A percentile compares a stretch with the other conserved stretches of the same genome.
These are phyloP conservation scores for Peromyscus attwateri DNA, from an alignment of 2,797 vertebrate species.

Conservation along the genomic window DNA sequence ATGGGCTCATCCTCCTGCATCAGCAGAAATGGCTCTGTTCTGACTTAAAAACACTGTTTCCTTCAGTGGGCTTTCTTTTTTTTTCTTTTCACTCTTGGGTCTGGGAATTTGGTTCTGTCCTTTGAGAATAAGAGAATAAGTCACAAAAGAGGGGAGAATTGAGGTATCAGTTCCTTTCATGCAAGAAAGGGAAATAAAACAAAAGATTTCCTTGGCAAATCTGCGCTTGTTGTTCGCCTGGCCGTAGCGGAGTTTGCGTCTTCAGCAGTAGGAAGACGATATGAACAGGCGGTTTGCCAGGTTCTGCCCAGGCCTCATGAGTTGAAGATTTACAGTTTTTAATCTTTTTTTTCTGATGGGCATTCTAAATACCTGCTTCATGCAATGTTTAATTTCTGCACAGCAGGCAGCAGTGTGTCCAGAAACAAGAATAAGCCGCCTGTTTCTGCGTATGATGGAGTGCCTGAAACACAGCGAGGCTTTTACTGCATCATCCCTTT, in stretches of 20 bases:
- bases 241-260: constrained; percentile 56
- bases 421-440: constrained; percentile 75
- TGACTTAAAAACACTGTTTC: neutral
- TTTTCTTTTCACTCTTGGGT: neutral
- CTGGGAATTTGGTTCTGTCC: constrained; percentile 24
- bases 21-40: neutral
- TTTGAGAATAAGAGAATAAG: constrained; percentile 61
- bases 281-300: constrained; percentile 77
- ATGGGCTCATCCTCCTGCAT: accelerated
- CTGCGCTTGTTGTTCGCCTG: constrained; percentile 10
- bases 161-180: constrained; percentile 41
- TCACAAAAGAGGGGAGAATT: constrained; percentile 18
- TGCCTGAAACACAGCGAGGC: constrained; percentile 48
- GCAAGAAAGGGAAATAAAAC: constrained; percentile 50
- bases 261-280: constrained; percentile 66
- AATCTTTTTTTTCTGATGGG: constrained; percentile 84
- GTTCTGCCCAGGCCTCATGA: constrained; percentile 73
- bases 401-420: constrained; percentile 77
- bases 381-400: constrained; percentile 84
- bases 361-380: constrained; percentile 84
- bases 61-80: neutral
- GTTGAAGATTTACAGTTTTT: constrained; percentile 85
- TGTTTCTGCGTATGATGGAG: constrained; percentile 74
- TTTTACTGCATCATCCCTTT: constrained; percentile 48
- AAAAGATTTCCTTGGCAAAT: constrained; percentile 1